Conservation (phyloP, 1,140 invertebrate species). For the Orchestia grillus region DNA sequence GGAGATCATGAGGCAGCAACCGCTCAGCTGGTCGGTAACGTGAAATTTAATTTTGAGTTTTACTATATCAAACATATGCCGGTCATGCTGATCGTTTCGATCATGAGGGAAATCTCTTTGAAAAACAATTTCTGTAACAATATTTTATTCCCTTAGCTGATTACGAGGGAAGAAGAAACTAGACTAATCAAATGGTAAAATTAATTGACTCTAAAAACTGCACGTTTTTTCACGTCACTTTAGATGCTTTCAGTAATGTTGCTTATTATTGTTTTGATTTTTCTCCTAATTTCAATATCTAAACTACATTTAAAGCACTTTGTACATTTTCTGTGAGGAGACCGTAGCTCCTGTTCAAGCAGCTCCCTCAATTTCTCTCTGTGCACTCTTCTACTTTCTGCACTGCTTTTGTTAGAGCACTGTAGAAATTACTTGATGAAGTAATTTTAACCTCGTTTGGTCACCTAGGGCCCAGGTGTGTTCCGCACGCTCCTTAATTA, state of each 20-base stretch:
- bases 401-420: background rate
- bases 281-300: background rate
- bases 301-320: background rate
- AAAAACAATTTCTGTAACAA: background rate
- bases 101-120: background rate
- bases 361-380: background rate
- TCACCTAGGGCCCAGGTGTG: background rate
- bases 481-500: background rate
- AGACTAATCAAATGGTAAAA: background rate
- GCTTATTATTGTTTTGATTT: background rate
- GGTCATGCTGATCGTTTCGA: background rate
- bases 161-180: background rate
- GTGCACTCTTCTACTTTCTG: background rate
- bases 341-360: background rate
- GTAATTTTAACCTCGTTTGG: background rate
- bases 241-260: slow-evolving; percentile 4
- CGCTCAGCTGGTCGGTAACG: background rate
- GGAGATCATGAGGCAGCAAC: background rate
- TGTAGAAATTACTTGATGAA: background rate
- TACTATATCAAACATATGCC: background rate
- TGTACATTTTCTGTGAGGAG: background rate
- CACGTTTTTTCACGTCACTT: background rate
- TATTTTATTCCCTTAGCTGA: background rate
- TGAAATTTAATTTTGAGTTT: background rate
- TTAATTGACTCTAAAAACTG: background rate